Conservation (phyloP, 2,797 vertebrate genomes). For the Numenius phaeopus region DNA sequence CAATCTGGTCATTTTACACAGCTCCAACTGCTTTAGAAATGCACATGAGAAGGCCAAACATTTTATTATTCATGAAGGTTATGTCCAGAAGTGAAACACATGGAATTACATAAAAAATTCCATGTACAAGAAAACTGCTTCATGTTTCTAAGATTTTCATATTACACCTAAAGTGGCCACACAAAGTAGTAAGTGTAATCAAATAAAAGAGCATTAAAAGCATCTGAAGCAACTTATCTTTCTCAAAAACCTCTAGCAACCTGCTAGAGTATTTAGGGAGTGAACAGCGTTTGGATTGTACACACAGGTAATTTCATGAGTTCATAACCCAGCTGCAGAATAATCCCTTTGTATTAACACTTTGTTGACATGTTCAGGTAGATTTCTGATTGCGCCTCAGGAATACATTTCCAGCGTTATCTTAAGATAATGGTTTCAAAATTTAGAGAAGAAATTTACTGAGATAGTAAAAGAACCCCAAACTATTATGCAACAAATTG, state of each 20-base stretch:
- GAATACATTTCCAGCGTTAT: background rate
- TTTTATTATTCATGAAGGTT: constrained; percentile 27
- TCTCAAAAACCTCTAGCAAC: background rate
- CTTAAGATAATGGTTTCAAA: background rate
- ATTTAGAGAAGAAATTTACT: background rate
- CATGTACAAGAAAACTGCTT: background rate
- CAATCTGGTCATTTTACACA: background rate
- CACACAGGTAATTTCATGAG: background rate
- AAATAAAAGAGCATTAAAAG: background rate
- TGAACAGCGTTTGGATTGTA: background rate
- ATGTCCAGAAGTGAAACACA: background rate
- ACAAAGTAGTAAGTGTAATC: background rate
- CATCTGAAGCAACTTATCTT: background rate
- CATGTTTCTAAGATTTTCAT: background rate
- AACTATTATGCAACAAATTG: background rate
- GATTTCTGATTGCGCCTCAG: constrained; percentile 1
- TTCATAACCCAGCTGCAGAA: background rate
- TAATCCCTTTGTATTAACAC: background rate
- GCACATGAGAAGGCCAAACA: background rate
- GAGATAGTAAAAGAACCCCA: background rate
- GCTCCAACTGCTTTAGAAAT: constrained; percentile 21
- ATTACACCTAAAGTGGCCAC: background rate
- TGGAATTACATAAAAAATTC: background rate
- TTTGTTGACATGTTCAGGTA: background rate
- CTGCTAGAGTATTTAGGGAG: background rate